These are phyloP conservation scores for Nannospalax galili DNA, from an alignment of 2,113 vertebrate genomes.

Conservation along the genomic window DNA sequence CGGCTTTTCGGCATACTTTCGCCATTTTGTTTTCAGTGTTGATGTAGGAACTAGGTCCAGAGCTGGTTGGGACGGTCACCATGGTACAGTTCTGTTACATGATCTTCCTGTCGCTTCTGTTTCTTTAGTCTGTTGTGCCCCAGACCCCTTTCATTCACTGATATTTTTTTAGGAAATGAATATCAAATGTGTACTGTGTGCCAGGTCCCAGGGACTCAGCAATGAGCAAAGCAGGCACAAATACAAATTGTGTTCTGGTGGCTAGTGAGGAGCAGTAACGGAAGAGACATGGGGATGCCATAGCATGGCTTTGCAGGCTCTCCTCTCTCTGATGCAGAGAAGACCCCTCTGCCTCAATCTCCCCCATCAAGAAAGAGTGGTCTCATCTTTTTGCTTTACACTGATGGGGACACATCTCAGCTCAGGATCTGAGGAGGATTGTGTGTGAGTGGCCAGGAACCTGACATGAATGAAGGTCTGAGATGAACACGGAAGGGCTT, in stretches of 20 bases:
- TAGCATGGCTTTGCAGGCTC: neutral
- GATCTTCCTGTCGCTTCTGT: neutral
- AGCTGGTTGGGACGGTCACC: neutral
- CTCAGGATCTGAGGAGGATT: neutral
- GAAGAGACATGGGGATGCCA: neutral
- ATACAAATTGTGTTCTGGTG: neutral
- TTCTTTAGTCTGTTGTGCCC: neutral
- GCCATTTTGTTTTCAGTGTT: neutral
- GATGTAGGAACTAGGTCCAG: neutral
- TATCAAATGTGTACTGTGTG: neutral
- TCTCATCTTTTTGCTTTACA: neutral
- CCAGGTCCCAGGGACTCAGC: neutral
- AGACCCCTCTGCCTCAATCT: neutral
- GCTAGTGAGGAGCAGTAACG: neutral
- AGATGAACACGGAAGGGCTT: neutral
- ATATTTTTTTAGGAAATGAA: conserved; percentile 31
- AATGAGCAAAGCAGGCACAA: neutral
- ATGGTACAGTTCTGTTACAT: accelerated
- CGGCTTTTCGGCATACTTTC: neutral
- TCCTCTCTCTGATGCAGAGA: neutral
- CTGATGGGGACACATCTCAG: neutral
- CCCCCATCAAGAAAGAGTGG: neutral
- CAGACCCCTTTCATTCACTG: neutral
- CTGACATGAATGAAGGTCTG: neutral
- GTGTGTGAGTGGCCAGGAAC: neutral